Percentiles rank a stretch among this genome's conserved stretches.
phyloP scores from a whole-genome alignment of 2,113 vertebrate species.

The Leptobrachium leishanense region DNA sequence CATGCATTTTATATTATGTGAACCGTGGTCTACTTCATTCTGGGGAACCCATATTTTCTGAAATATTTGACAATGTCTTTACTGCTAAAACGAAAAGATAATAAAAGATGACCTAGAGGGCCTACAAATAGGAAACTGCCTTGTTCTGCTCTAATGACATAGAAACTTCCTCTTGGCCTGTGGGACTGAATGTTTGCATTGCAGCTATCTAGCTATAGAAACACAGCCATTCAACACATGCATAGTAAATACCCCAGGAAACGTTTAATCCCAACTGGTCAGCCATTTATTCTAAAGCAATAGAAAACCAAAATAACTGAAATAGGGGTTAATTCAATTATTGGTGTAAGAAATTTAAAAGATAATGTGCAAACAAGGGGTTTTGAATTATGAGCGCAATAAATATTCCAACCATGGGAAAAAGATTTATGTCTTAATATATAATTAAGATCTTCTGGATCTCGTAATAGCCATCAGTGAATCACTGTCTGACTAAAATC shows the following conservation, averaged over 20 bases:
- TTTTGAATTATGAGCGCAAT: too few relatives aligned
- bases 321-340: background rate
- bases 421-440: too few relatives aligned
- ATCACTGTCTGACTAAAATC: too few relatives aligned
- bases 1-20: background rate
- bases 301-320: constrained; percentile 3
- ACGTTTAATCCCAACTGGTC: constrained; percentile 19
- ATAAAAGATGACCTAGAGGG: constrained; percentile 33
- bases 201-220: constrained; percentile 12
- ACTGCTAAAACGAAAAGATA: constrained; percentile 37
- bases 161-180: constrained; percentile 41
- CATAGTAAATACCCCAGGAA: background rate
- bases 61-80: constrained; percentile 19
- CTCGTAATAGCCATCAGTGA: too few relatives aligned
- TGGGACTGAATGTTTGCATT: constrained; percentile 32
- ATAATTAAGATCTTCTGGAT: too few relatives aligned
- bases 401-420: too few relatives aligned
- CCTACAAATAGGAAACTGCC: constrained; percentile 42
- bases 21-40: constrained; percentile 5
- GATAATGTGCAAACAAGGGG: too few relatives aligned
- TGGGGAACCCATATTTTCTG: background rate
- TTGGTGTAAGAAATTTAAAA: too few relatives aligned
- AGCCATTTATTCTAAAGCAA: constrained; percentile 20
- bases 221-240: constrained; percentile 7
- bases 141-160: constrained; percentile 43